These are phyloP conservation scores for Mamestra configurata DNA, from an alignment of 1,140 invertebrate genomes.

Conservation along the genomic window DNA sequence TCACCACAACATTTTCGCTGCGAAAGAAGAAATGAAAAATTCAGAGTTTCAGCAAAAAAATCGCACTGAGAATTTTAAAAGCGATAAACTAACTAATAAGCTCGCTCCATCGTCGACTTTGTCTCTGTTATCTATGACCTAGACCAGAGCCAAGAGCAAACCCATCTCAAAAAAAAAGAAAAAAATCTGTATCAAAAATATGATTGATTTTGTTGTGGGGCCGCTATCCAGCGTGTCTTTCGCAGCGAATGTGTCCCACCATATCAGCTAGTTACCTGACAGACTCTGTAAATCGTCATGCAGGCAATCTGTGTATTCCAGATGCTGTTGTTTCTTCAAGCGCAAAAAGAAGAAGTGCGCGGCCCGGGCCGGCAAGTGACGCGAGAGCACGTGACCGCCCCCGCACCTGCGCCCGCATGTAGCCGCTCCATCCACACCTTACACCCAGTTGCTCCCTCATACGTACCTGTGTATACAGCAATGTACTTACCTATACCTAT, in stretches of 20 bases:
- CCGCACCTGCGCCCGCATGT: conserved; percentile 27
- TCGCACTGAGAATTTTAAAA: too few relatives aligned
- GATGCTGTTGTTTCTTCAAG: conserved; percentile 99
- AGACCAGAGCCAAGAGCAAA: too few relatives aligned
- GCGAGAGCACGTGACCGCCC: conserved; percentile 71
- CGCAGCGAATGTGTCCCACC: not conserved
- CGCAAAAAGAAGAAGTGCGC: conserved; percentile 98
- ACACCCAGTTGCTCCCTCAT: conserved; percentile 13
- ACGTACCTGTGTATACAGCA: conserved; percentile 15
- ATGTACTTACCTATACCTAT: conserved; percentile 15
- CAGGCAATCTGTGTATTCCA: conserved; percentile 90
- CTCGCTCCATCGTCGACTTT: too few relatives aligned
- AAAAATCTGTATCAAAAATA: too few relatives aligned
- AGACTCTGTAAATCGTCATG: conserved; percentile 86
- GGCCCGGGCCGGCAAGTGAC: conserved; percentile 93
- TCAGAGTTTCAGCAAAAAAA: too few relatives aligned
- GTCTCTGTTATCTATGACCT: too few relatives aligned
- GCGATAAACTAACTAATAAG: too few relatives aligned
- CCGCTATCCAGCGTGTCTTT: too few relatives aligned
- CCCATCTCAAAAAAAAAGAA: too few relatives aligned
- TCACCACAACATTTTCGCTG: not conserved
- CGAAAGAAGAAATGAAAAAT: too few relatives aligned
- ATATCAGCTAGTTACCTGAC: conserved; percentile 55
- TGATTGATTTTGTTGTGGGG: too few relatives aligned
- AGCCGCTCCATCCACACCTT: not conserved